phyloP scores from a whole-genome alignment of 2,113 vertebrate genomes.

The Neodontobutis hainanensis region DNA sequence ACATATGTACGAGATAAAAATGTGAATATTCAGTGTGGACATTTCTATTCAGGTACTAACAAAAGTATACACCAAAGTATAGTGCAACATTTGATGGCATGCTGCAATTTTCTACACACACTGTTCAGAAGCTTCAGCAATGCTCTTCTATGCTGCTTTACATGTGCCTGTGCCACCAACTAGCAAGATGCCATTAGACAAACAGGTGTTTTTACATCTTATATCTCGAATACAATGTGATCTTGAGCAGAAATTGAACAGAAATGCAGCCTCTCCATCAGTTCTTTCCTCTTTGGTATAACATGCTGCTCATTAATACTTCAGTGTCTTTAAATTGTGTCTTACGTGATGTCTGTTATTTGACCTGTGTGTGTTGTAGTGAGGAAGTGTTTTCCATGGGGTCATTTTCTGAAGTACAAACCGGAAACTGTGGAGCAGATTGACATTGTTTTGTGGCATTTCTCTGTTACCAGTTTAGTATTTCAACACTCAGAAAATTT shows the following conservation, averaged over 20 bases:
- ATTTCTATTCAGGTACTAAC: slow-evolving; percentile 16
- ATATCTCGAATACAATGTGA: neutral
- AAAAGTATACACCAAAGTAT: slow-evolving; percentile 10
- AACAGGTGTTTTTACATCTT: neutral
- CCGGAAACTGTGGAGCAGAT: slow-evolving; percentile 17
- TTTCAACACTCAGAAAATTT: slow-evolving; percentile 41
- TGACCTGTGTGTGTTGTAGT: slow-evolving; percentile 25
- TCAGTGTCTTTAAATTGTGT: slow-evolving; percentile 39
- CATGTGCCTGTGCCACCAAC: slow-evolving; percentile 5
- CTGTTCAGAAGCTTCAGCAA: slow-evolving; percentile 6
- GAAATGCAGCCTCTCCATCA: neutral
- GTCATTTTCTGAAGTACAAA: slow-evolving; percentile 55
- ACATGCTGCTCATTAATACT: slow-evolving; percentile 33
- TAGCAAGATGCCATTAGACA: neutral
- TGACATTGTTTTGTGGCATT: slow-evolving; percentile 38
- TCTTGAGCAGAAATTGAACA: neutral
- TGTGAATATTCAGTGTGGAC: neutral
- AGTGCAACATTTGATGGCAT: slow-evolving; percentile 1
- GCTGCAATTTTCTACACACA: neutral
- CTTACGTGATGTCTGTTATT: slow-evolving; percentile 31
- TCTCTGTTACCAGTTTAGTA: slow-evolving; percentile 34
- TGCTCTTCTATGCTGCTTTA: slow-evolving; percentile 9
- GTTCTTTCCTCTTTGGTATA: neutral
- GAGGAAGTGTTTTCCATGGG: slow-evolving; percentile 30
- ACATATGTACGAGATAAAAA: slow-evolving; percentile 7